Base-by-base conservation (phyloP, 1,140 invertebrate species). In the Pseudomyrmex dendroicus region DNA sequence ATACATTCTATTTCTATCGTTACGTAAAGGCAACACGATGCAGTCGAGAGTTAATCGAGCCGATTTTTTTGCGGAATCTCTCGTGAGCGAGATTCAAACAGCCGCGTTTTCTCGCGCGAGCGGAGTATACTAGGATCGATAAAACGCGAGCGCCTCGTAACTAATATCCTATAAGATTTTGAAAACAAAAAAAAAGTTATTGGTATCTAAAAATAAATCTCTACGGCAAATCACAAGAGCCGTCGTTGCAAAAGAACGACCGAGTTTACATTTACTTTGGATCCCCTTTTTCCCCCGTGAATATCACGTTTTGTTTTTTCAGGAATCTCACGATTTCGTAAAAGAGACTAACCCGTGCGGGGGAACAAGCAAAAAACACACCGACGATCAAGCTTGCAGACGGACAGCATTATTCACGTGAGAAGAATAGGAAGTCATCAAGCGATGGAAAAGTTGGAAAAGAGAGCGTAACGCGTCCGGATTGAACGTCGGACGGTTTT, bases 191-290 rank as follows among this genome's bases (percentile, higher is more conserved):
- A 20, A 20, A 20, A 35, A 88, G 78, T 88, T 89, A 89, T 70
- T 76, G 80, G 80, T 86, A 89, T 85, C 76, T 64, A 68, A 85
- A 85, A 89, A 89, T 89, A 89, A 89, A 83, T 86, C 70, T 86
- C 70, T 50, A 86, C 87, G 86, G 77, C 70, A 54, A 54, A 80
- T 70, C 73, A 35, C 35, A 73, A 88, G 62, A 48, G 59, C 50
- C 50, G 70, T 88, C 74, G 87, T 88, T 85, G 63, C 82, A 68
- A 68, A 64, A 83, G n/a, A 35, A 35, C 44, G 46, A 82, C 25
- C 13, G 22, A 48, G 25, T 44, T 20, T 35, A 35, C 5, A 35
- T 35, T 35, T 35, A 35, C 35, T 35, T 35, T 35, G 5, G 35
- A 35, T 35, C 35, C 5, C 35, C 5, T 5, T 35, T 35, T 35